Evolutionary conservation across 2,888 invertebrate genomes (phyloP), one percentile per base, ranked within the genome.

Genomic region (Acholoe squamosa): DNA sequence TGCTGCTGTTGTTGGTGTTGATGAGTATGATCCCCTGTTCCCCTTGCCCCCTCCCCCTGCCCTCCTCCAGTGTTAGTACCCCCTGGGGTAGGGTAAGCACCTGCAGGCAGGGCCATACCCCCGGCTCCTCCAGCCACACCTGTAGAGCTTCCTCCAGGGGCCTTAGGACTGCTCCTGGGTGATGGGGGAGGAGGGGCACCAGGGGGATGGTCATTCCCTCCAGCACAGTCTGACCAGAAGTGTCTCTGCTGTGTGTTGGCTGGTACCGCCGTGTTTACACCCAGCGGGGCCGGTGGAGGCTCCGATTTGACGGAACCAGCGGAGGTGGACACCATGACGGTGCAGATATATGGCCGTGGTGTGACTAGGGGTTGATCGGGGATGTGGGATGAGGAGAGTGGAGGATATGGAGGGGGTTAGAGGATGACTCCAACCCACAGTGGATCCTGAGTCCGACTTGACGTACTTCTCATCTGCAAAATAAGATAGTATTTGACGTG

Each of bases 161-260:
- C n/a, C 28, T 56, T 56, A 7, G 52, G 86, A 19, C 56, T 52
- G 3, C 25, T 54, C 25, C 56, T n/a, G 56, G 86, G 22, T 7
- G 54, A 12, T 28, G 0, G 54, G 54, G 31, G 25, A 12, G 86
- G 31, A 28, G 31, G 28, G 54, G 31, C 25, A 14, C 31, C 56
- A 0, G 56, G 34, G 80, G 52, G 28, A 22, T 54, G 25, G 25
- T 31, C 54, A 34, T 5, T 25, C 25, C 54, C 86, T 25, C 86
- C 86, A 10, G 86, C 52, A 54, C 86, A 86, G 54, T 86, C 86
- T 25, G 86, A 12, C 86, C 86, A 86, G 54, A 54, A 86, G 56
- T 86, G 54, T n/a, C 86, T 51, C 31, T 22, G 86, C 43, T 43
- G 43, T 43, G 43, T 7, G 10, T 43, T 43, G 5, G 43, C 43